phyloP scores from a whole-genome alignment of 2,888 invertebrate species.

The Melanostoma scalare region DNA sequence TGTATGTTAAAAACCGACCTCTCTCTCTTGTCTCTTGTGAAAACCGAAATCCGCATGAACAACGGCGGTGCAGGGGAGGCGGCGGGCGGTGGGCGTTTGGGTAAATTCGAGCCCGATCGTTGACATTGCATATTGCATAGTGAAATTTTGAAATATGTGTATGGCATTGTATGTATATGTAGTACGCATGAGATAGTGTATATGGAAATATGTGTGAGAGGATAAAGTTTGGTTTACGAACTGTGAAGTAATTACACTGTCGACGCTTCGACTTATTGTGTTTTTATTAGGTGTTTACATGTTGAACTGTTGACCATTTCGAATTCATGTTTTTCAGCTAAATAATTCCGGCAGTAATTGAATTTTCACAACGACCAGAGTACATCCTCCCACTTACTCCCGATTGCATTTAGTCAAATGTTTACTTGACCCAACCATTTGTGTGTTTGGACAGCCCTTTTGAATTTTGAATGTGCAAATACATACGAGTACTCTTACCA shows the following conservation, averaged over 20 bases:
- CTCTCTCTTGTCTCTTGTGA: not conserved
- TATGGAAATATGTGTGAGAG: not conserved
- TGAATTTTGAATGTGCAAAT: constrained; percentile 26
- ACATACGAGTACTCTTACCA: no score
- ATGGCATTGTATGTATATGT: not conserved
- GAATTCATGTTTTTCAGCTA: constrained; percentile 66
- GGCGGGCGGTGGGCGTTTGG: not conserved
- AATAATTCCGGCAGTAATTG: constrained; percentile 64
- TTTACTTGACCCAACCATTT: constrained; percentile 8
- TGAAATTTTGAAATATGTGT: constrained; percentile 54
- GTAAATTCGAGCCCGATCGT: constrained; percentile 27
- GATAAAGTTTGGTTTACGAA: constrained; percentile 59
- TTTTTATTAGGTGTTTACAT: constrained; percentile 72
- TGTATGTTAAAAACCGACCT: constrained; percentile 29
- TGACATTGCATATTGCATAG: constrained; percentile 14
- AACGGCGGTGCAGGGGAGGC: not conserved
- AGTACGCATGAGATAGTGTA: not conserved
- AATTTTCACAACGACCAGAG: constrained; percentile 60
- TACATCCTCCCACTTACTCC: constrained; percentile 1
- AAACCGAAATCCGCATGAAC: constrained; percentile 8
- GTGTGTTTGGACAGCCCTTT: constrained; percentile 1
- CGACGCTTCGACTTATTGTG: constrained; percentile 70
- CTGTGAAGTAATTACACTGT: constrained; percentile 70
- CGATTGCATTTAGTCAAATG: constrained; percentile 6
- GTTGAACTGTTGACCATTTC: constrained; percentile 63